Base-by-base conservation (phyloP, 2,888 invertebrate genomes). In the Epinotia brunnichana region DNA sequence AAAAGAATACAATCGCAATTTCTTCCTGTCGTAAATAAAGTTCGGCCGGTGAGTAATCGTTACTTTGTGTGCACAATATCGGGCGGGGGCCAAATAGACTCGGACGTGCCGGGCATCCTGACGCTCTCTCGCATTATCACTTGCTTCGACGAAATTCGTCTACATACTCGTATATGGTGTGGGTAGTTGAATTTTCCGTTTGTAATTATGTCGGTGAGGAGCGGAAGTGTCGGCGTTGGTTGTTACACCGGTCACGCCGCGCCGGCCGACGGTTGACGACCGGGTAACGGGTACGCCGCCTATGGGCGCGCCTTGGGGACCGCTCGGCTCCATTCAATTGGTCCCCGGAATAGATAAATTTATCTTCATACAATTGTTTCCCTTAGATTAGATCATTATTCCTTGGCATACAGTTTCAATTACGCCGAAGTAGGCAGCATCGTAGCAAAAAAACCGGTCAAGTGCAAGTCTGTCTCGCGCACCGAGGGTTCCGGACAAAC, bases 21-120 rank as follows among this genome's bases (percentile, higher is more conserved):
- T 91, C 91, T 91, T 92, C 92, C 92, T 92, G 92, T 90, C 91
- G 85, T 91, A 91, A 90, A 92, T 90, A 90, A 87, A 87, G 86
- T 89, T 90, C 84, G 86, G 88, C 83, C 82, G 84, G 85, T 91
- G 91, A 91, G 90, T 91, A 91, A 91, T 91, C 85, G 84, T 88
- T 86, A 88, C 90, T 89, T 90, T 90, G 89, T 91, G 90, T 87
- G 90, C 89, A 88, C 90, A 89, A 89, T 90, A 89, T 90, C 86
- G 84, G 85, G 84, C 82, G 83, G 85, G 86, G 85, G 83, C 89
- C 90, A 89, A 91, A 90, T 90, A 90, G 90, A 89, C 87, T 87
- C 88, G 81, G 87, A 92, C 92, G 92, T 92, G 92, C 79, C 79
- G 75, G 75, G 92, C 86, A 88, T 92, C 78, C 77, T 73, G 78